These are phyloP conservation scores for Caenorhabditis inopinata DNA, from an alignment of 1,140 invertebrate genomes.

Conservation along the genomic window DNA sequence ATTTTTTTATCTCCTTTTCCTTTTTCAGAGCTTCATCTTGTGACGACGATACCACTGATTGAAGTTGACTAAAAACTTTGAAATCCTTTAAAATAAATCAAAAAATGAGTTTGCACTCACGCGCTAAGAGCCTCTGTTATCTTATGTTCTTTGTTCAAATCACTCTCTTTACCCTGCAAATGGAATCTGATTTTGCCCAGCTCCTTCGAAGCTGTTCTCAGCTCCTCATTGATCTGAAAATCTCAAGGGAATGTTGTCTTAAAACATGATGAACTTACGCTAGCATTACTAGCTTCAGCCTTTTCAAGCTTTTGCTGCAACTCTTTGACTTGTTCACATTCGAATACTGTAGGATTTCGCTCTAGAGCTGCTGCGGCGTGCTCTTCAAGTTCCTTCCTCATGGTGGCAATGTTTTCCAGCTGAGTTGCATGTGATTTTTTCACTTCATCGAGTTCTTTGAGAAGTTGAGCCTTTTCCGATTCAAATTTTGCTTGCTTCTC, in stretches of 20 bases:
- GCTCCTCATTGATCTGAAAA: slow-evolving; percentile 43
- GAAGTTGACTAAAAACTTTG: neutral
- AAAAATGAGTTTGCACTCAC: neutral
- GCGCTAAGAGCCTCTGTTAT: slow-evolving; percentile 34
- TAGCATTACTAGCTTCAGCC: slow-evolving; percentile 4
- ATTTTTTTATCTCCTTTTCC: slow-evolving; percentile 5
- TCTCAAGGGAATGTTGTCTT: neutral
- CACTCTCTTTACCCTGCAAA: slow-evolving; percentile 30
- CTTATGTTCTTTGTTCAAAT: slow-evolving; percentile 36
- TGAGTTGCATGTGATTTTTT: slow-evolving; percentile 31
- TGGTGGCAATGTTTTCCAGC: neutral
- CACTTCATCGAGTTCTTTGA: slow-evolving; percentile 43
- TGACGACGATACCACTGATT: slow-evolving; percentile 20
- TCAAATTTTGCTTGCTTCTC: slow-evolving; percentile 1
- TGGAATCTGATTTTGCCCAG: slow-evolving; percentile 29
- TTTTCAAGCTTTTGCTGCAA: slow-evolving; percentile 49
- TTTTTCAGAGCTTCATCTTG: slow-evolving; percentile 17
- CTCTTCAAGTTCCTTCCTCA: slow-evolving; percentile 51
- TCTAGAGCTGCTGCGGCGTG: slow-evolving; percentile 50
- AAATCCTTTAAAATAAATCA: neutral
- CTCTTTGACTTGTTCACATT: slow-evolving; percentile 49
- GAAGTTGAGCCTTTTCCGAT: slow-evolving; percentile 20
- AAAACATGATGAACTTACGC: neutral
- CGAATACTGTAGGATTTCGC: slow-evolving; percentile 12
- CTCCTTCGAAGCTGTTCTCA: slow-evolving; percentile 32